Evolutionary conservation across 1,140 invertebrate species (phyloP).

Genomic region (Saccostrea cuccullata): DNA sequence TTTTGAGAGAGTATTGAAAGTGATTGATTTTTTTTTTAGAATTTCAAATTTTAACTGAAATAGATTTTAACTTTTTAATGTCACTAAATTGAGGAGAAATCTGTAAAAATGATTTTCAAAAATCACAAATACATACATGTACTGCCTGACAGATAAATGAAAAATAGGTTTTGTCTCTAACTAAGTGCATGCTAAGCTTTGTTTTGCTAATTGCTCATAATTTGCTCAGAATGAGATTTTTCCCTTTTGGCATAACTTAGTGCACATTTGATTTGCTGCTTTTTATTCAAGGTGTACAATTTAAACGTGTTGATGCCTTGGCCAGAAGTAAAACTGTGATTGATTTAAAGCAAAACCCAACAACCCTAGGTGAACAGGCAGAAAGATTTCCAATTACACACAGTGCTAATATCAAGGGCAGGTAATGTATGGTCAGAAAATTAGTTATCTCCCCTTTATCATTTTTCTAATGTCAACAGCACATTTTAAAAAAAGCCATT

Average conservation of each 20-base stretch:
- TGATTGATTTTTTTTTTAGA: no score
- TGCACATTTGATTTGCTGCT: conserved; percentile 19
- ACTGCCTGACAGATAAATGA: no score
- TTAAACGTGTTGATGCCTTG: conserved; percentile 59
- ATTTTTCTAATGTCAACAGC: background rate
- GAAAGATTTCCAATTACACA: conserved; percentile 44
- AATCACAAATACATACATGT: background rate
- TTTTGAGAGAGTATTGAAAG: background rate
- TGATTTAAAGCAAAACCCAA: conserved; percentile 33
- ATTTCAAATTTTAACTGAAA: no score
- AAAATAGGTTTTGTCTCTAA: no score
- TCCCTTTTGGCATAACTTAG: background rate
- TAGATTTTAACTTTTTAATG: no score
- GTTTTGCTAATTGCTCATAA: background rate
- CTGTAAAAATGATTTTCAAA: no score
- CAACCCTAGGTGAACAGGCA: conserved; percentile 43
- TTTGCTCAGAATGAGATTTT: background rate
- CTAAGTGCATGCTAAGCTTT: background rate
- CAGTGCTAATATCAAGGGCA: conserved; percentile 39
- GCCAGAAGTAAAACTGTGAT: conserved; percentile 60
- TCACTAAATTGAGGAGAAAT: no score
- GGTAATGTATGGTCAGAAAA: background rate
- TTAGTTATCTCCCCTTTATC: background rate
- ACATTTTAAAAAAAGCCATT: background rate
- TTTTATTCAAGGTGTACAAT: conserved; percentile 53